Evolutionary conservation across 2,113 vertebrate species (phyloP), one percentile per base, ranked within the genome.

Genomic region (Scomber colias): DNA sequence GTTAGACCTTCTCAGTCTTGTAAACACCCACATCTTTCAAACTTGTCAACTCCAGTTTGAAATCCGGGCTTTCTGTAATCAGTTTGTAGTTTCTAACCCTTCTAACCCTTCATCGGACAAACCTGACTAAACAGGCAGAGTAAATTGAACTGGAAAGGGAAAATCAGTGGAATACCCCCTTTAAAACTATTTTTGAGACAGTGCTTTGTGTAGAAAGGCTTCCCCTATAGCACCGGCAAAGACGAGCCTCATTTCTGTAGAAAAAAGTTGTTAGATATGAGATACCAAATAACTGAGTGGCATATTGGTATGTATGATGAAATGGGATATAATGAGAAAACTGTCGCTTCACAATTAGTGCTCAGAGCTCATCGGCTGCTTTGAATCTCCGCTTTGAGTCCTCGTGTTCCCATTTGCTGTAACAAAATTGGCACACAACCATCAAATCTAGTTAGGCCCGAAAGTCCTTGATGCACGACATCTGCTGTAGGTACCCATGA

Each of bases 361-460:
- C 30, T 24, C 44, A 54, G 44, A 77, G 19, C 54, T 71, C 55
- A 44, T 49, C 46, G 62, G 69, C 49, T 35, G 30, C 71, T 76
- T 46, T 35, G 16, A 40, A 8, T 24, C 44, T 61, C 51, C 51
- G 51, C 46, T 31, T 76, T 11, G 53, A 30, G 44, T 64, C 64
- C 45, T 15, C 55, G 31, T 75, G 50, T 61, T 76, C 35, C 45
- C 48, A 30, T 15, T 45, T 4, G 40, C 57, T 75, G 24, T 19
- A 51, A 82, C 75, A 69, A 79, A 79, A 50, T 78, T 68, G 15
- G 48, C 64, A 65, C 62, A 61, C 10, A 66, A 17, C 44, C 54
- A 71, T 69, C 24, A 27, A 77, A 62, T 54, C 48, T 63, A n/a
- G 78, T 78, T 56, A 67, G 51, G 76, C 35, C 35, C 8, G 35